Conservation (phyloP, 2,888 invertebrate genomes). For the Lamellibrachia columna region DNA sequence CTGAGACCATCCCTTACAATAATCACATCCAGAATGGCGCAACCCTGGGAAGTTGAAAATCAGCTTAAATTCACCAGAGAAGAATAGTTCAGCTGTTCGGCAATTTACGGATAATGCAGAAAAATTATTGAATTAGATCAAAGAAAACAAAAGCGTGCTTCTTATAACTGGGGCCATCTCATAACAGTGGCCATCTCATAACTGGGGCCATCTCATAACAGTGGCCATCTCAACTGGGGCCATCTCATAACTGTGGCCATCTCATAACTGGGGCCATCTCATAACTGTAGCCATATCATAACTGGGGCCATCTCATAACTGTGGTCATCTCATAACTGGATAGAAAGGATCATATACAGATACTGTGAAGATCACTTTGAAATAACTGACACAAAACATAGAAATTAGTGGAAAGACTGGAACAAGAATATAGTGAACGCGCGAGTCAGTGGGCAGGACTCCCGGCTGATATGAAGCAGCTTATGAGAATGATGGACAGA, state of each 20-base stretch:
- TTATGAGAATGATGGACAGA: too few species aligned
- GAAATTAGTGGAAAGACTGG: not conserved
- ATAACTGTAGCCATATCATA: not conserved
- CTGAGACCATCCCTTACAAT: not conserved
- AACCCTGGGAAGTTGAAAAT: slow-evolving; percentile 10
- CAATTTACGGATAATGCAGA: not conserved
- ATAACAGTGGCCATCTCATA: not conserved
- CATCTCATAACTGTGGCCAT: not conserved
- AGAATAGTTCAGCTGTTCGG: not conserved
- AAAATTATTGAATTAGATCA: not conserved
- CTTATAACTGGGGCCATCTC: not conserved
- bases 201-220: too few species aligned
- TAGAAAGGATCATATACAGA: not conserved
- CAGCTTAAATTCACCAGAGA: not conserved
- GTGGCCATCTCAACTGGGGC: too few species aligned
- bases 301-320: too few species aligned
- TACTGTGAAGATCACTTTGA: not conserved
- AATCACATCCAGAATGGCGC: not conserved
- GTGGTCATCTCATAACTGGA: not conserved
- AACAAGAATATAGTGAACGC: too few species aligned
- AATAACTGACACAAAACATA: not conserved
- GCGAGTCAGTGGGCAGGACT: too few species aligned
- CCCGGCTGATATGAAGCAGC: too few species aligned
- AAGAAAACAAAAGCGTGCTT: not conserved
- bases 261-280: not conserved